Base-by-base conservation (phyloP, 2,113 vertebrate species). In the Furnarius figulus region DNA sequence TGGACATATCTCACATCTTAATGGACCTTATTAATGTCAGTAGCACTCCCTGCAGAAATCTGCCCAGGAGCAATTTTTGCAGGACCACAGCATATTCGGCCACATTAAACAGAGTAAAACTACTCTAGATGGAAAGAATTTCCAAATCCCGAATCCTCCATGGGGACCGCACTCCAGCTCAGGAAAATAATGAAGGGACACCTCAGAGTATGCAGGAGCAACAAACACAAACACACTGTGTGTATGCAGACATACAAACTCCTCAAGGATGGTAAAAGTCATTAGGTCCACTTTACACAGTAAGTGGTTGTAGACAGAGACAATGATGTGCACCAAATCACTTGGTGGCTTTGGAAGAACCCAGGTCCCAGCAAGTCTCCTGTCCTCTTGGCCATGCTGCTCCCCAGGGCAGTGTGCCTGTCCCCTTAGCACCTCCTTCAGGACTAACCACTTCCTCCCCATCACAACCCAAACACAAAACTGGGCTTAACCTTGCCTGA, bases 311-410 rank as follows among this genome's bases (percentile, higher is more conserved):
- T 23, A 50, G 42, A 61, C 21, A 75, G 47, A 2, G n/a, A 44
- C 0, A 2, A 2, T 7, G 68, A 55, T 1, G 15, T 4, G 22
- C 12, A 10, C 31, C 24, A 3, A 21, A 5, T 19, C 39, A 5
- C 20, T 20, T 2, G 50, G 55, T 56, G 63, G 30, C 55, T 44
- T 66, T 56, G 39, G 58, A 58, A 91, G 42, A 90, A 37, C 27
- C 15, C 4, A 1, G 18, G 65, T 20, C 39, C 20, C n/a, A 17
- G 7, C 5, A 17, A 44, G 7, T 0, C 4, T 14, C 46, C 63
- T 5, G 4, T 14, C 33, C n/a, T 35, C 42, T 24, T 1, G 0
- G 56, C 55, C 68, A 31, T 1, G 19, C 61, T 61, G 68, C 40
- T 77, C 25, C n/a, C 16, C 28, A 61, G 33, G 23, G 12, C 56